phyloP scores from a whole-genome alignment of 1,140 invertebrate genomes.

The Calliphora vicina region DNA sequence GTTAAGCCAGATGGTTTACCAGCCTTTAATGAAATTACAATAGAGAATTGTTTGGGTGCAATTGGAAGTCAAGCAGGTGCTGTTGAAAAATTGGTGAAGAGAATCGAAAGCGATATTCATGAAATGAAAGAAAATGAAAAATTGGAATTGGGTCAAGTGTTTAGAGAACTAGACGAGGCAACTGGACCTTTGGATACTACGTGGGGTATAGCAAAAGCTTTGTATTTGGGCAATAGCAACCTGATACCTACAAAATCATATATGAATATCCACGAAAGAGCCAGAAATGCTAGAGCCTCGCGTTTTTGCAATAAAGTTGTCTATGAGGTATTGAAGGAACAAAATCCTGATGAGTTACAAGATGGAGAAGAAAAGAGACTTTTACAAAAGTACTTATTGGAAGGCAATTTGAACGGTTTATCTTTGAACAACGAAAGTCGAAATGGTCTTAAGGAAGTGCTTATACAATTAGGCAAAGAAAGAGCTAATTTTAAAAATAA shows the following conservation, averaged over 20 bases:
- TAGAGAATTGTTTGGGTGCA: conserved; percentile 82
- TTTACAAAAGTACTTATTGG: conserved; percentile 79
- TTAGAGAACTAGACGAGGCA: conserved; percentile 79
- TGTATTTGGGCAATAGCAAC: conserved; percentile 83
- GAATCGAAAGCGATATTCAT: conserved; percentile 47
- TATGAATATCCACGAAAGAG: conserved; percentile 76
- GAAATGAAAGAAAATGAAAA: conserved; percentile 49
- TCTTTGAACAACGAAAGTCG: conserved; percentile 64
- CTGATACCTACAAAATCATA: conserved; percentile 81
- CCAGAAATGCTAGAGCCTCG: conserved; percentile 69
- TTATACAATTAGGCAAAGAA: conserved; percentile 67
- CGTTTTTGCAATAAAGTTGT: conserved; percentile 76
- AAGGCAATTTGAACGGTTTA: conserved; percentile 83
- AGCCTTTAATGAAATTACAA: conserved; percentile 80
- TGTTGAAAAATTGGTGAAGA: conserved; percentile 79
- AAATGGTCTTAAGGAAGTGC: conserved; percentile 64
- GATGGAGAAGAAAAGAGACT: conserved; percentile 71
- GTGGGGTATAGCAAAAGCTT: conserved; percentile 85
- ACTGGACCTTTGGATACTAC: conserved; percentile 78
- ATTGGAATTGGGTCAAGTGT: conserved; percentile 71
- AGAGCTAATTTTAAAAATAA: conserved; percentile 71
- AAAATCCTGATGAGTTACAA: conserved; percentile 49
- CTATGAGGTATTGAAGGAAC: conserved; percentile 64
- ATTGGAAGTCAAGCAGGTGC: conserved; percentile 84
- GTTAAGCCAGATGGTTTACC: conserved; percentile 77